Evolutionary conservation across 1,140 invertebrate genomes (phyloP), one percentile per base, ranked within the genome.

Genomic region (Mylabris phalerata): DNA sequence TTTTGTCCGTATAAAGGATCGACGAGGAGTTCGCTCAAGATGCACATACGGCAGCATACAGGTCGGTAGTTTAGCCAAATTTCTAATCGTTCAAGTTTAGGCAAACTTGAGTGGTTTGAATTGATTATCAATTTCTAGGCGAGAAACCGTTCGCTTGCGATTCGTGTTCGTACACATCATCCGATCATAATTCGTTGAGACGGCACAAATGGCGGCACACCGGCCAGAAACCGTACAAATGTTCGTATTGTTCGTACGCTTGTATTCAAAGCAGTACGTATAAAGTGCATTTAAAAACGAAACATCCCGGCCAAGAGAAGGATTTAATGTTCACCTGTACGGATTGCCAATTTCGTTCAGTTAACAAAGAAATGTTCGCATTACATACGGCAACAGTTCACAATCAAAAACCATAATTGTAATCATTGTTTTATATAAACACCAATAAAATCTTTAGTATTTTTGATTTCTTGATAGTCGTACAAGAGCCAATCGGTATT

Each of bases 81-180:
- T 13, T 19, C 19, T 19, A 19, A 13, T 13, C 13, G 13, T 13
- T 13, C 13, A 13, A 19, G 19, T 19, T 19, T 19, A 19, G 19
- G 19, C 19, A 19, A 2, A 13, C 13, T 13, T 32, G 4, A 77
- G 84, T 79, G 73, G 65, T 48, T 32, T 70, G 9, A 41, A 64
- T 55, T 42, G 26, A 13, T 13, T 0, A 13, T 13, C 13, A 10
- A 50, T 13, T 19, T 52, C 50, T 1, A 32, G 85, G 85, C 66
- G 86, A 88, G 61, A 92, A 92, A 68, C 90, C 90, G 0, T 94
- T 91, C 71, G 76, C 80, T 24, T 95, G 93, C 69, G 79, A 85
- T 32, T 73, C 79, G 40, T 95, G 93, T 73, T 75, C 78, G 6
- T 94, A 92, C 73, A 75, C 79, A 3, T 85, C 88, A 4, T 80